phyloP scores from a whole-genome alignment of 1,140 invertebrate species.

The Penaeus indicus region DNA sequence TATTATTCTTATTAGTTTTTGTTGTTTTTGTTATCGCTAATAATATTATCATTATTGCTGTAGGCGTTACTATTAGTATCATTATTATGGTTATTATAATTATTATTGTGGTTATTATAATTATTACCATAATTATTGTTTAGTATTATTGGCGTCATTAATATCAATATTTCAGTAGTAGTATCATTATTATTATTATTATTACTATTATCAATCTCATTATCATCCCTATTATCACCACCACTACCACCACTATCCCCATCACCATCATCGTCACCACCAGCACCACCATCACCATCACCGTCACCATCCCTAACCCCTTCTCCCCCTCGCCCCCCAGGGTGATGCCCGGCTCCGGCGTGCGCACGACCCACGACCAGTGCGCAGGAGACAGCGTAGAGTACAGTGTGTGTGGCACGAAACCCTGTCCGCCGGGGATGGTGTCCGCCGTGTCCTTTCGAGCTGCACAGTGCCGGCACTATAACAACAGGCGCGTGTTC shows the following conservation, averaged over 20 bases:
- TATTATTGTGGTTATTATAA: too few species aligned
- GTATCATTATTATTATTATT: too few species aligned
- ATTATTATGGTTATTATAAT: too few species aligned
- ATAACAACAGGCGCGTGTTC: conserved; percentile 51
- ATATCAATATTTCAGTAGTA: too few species aligned
- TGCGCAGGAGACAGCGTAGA: conserved; percentile 35
- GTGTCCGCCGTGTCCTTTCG: conserved; percentile 37
- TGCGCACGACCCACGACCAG: conserved; percentile 47
- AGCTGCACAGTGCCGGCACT: conserved; percentile 41
- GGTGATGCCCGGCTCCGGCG: conserved; percentile 50
- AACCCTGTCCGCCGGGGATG: neutral
- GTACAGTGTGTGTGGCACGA: conserved; percentile 38
- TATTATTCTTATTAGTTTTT: too few species aligned
- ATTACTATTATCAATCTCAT: too few species aligned
- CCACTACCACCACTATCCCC: neutral
- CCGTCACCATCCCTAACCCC: neutral
- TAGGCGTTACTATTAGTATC: too few species aligned
- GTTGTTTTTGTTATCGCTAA: too few species aligned
- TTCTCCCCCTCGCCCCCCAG: neutral
- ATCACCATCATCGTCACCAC: neutral
- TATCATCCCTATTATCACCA: neutral
- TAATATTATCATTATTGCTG: too few species aligned
- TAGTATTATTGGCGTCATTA: too few species aligned
- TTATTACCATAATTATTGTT: too few species aligned
- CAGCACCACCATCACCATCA: neutral